Conservation (phyloP, 1,140 invertebrate species). For the Pollicipes pollicipes region DNA sequence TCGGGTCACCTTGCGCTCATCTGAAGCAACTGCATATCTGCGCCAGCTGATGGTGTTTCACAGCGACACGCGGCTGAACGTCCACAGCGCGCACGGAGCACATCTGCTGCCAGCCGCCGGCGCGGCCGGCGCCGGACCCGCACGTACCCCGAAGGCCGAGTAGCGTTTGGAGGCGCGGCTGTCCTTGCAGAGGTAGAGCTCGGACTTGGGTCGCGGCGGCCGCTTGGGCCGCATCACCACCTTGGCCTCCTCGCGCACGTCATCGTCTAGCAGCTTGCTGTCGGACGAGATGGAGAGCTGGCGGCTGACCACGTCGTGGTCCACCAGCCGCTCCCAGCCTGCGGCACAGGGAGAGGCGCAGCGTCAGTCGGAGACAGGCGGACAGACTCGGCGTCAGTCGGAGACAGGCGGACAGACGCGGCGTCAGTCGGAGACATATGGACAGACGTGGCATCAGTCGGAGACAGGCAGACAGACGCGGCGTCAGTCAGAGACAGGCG, state of each 20-base stretch:
- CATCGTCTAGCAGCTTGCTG: constrained; percentile 68
- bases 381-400: no score
- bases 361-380: constrained; percentile 19
- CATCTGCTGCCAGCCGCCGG: no score
- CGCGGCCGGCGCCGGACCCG: no score
- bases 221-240: constrained; percentile 71
- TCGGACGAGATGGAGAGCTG: constrained; percentile 77
- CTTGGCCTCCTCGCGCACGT: constrained; percentile 56
- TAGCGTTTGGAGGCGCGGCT: constrained; percentile 51
- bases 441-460: no score
- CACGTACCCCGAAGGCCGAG: constrained; percentile 78
- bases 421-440: no score
- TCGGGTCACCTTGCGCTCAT: no score
- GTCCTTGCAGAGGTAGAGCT: constrained; percentile 54
- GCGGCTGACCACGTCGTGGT: constrained; percentile 60
- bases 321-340: constrained; percentile 55
- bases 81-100: no score
- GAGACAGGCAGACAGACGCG: no score
- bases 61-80: no score
- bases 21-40: not conserved
- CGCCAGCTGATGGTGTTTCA: not conserved
- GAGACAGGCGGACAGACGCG: no score
- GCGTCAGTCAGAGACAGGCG: no score
- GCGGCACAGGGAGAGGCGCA: constrained; percentile 24
- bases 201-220: constrained; percentile 71